Percentiles rank a stretch among this genome's conserved stretches.
Conservation (phyloP, 2,888 invertebrate genomes). For the Malthinus flaveolus region DNA sequence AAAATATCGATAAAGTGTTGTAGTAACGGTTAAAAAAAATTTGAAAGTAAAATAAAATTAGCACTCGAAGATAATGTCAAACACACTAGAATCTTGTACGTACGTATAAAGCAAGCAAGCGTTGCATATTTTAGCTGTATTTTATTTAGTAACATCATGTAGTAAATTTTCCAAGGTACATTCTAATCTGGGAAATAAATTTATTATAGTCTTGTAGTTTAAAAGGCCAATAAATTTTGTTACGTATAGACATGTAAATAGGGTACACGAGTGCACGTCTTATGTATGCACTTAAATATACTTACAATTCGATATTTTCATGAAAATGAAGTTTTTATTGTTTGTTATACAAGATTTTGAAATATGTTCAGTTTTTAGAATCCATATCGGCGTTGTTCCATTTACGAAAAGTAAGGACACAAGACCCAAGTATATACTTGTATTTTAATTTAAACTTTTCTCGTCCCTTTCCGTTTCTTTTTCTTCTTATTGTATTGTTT, state of each 20-base stretch:
- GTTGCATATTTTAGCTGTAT: constrained; percentile 24
- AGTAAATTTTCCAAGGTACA: constrained; percentile 48
- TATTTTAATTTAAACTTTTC: background rate
- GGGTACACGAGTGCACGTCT: constrained; percentile 35
- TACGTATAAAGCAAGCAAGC: constrained; percentile 24
- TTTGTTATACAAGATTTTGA: too few species aligned
- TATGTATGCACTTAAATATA: constrained; percentile 20
- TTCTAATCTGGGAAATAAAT: constrained; percentile 48
- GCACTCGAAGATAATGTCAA: too few species aligned
- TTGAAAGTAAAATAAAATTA: too few species aligned
- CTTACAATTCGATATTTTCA: constrained; percentile 3
- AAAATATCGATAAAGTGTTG: too few species aligned
- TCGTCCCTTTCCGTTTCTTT: background rate
- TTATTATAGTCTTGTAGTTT: constrained; percentile 40
- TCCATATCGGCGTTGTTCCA: too few species aligned
- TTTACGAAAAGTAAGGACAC: background rate
- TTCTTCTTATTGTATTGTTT: background rate
- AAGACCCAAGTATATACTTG: background rate
- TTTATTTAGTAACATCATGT: constrained; percentile 36
- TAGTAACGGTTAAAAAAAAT: too few species aligned
- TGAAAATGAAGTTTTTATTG: background rate
- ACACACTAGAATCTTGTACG: background rate
- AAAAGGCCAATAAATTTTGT: constrained; percentile 38
- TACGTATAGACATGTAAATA: constrained; percentile 48
- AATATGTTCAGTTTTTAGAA: too few species aligned